These are phyloP conservation scores for Pteronotus mesoamericanus DNA, from an alignment of 2,797 vertebrate species.

Conservation along the genomic window DNA sequence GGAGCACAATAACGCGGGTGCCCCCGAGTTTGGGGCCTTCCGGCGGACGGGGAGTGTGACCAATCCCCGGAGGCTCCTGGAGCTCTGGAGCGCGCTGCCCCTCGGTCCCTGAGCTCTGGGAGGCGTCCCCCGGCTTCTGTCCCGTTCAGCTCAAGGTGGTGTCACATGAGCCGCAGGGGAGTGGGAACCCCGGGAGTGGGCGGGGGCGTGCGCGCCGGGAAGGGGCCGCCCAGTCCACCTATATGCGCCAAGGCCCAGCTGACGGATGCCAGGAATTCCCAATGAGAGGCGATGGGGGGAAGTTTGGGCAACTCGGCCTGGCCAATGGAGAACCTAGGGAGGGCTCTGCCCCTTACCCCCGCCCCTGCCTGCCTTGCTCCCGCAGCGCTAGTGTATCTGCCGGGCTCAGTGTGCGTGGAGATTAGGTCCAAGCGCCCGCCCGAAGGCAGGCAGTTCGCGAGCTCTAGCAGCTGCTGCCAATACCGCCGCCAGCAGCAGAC, in stretches of 20 bases:
- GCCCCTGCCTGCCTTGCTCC: conserved; percentile 52
- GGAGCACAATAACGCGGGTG: background rate
- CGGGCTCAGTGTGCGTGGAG: conserved; percentile 56
- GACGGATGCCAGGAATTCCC: conserved; percentile 59
- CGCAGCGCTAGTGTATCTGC: conserved; percentile 65
- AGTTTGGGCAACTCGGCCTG: background rate
- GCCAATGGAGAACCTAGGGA: conserved; percentile 76
- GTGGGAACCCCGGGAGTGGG: conserved; percentile 55
- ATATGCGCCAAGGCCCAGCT: background rate
- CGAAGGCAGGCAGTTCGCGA: conserved; percentile 10
- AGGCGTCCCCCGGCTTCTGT: conserved; percentile 36
- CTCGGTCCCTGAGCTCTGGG: background rate
- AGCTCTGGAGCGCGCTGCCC: background rate
- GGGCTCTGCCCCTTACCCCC: conserved; percentile 62
- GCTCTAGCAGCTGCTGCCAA: conserved; percentile 46
- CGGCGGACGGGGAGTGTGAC: background rate
- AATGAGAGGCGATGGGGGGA: conserved; percentile 63
- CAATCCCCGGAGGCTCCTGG: background rate
- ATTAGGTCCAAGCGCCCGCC: conserved; percentile 29
- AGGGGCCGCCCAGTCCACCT: conserved; percentile 42
- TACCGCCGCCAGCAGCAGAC: background rate
- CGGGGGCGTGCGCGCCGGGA: conserved; percentile 19
- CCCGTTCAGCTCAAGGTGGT: conserved; percentile 47
- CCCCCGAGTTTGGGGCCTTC: background rate
- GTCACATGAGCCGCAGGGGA: conserved; percentile 70